A percentile compares a stretch with the other conserved stretches of the same genome.
These are phyloP conservation scores for Echinarachnius parma DNA, from an alignment of 53 echinoderm and acorn worm species.

Conservation along the genomic window DNA sequence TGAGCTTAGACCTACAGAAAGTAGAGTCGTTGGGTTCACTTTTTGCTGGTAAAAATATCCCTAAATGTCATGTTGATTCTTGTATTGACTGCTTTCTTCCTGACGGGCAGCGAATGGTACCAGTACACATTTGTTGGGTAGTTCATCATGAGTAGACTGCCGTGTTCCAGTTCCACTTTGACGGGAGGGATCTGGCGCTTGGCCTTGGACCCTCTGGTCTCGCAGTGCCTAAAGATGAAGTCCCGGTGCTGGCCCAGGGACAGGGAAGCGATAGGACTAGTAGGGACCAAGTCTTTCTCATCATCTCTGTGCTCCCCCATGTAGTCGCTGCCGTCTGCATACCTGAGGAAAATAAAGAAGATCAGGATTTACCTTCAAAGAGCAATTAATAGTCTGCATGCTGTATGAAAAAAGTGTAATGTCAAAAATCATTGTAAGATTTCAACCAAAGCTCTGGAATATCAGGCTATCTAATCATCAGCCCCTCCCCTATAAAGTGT, in stretches of 20 bases:
- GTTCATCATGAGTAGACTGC: slow-evolving; percentile 92
- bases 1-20: too few relatives aligned
- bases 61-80: slow-evolving; percentile 89
- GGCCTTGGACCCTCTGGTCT: slow-evolving; percentile 65
- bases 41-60: slow-evolving; percentile 34
- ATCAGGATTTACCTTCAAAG: too few relatives aligned
- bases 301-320: slow-evolving; percentile 97
- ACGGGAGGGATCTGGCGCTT: slow-evolving; percentile 65
- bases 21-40: too few relatives aligned
- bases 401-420: too few relatives aligned
- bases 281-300: slow-evolving; percentile 75
- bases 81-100: slow-evolving; percentile 35
- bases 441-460: too few relatives aligned
- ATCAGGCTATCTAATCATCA: too few relatives aligned
- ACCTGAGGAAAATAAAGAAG: slow-evolving; percentile 49
- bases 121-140: slow-evolving; percentile 81
- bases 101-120: slow-evolving; percentile 86
- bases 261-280: slow-evolving; percentile 80
- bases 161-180: slow-evolving; percentile 68
- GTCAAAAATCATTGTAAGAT: too few relatives aligned
- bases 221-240: slow-evolving; percentile 77
- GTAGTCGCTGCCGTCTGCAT: slow-evolving; percentile 81
- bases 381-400: too few relatives aligned
- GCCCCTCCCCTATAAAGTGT: too few relatives aligned
- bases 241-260: slow-evolving; percentile 79